These are phyloP conservation scores for Crotalus helleri DNA, from an alignment of 2,113 vertebrate genomes.

Conservation along the genomic window DNA sequence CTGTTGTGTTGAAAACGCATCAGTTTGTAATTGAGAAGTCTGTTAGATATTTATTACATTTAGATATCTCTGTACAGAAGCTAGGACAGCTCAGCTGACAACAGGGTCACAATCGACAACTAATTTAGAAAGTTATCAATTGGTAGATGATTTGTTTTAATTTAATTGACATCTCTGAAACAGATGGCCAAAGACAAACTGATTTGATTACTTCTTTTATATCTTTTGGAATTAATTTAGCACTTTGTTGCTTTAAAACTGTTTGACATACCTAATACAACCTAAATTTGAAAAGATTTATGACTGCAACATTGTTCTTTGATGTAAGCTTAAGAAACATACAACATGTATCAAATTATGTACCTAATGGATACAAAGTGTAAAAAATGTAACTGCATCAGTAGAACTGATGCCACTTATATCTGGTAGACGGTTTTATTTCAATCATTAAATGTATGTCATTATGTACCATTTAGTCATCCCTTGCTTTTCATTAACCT, in stretches of 20 bases:
- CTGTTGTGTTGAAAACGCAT: slow-evolving; percentile 9
- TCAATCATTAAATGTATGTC: neutral
- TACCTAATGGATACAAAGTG: neutral
- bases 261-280: slow-evolving; percentile 43
- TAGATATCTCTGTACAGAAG: slow-evolving; percentile 29
- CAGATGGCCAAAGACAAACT: slow-evolving; percentile 67
- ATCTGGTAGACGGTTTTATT: neutral
- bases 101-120: slow-evolving; percentile 49
- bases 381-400: slow-evolving; percentile 1
- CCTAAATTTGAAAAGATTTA: slow-evolving; percentile 40
- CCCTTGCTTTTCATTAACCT: neutral
- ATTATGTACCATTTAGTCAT: neutral
- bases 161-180: slow-evolving; percentile 62
- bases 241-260: slow-evolving; percentile 51
- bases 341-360: slow-evolving; percentile 24
- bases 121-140: slow-evolving; percentile 62
- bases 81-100: slow-evolving; percentile 42
- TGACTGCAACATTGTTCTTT: slow-evolving; percentile 28
- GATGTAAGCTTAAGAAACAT: slow-evolving; percentile 30
- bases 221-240: slow-evolving; percentile 71
- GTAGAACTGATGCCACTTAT: slow-evolving; percentile 53
- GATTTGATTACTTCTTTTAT: slow-evolving; percentile 67
- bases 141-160: slow-evolving; percentile 57
- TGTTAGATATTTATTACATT: slow-evolving; percentile 4
- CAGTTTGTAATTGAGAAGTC: slow-evolving; percentile 15